Evolutionary conservation across 2,888 invertebrate genomes (phyloP), one percentile per base, ranked within the genome.

Genomic region (Alloplasta piceator): DNA sequence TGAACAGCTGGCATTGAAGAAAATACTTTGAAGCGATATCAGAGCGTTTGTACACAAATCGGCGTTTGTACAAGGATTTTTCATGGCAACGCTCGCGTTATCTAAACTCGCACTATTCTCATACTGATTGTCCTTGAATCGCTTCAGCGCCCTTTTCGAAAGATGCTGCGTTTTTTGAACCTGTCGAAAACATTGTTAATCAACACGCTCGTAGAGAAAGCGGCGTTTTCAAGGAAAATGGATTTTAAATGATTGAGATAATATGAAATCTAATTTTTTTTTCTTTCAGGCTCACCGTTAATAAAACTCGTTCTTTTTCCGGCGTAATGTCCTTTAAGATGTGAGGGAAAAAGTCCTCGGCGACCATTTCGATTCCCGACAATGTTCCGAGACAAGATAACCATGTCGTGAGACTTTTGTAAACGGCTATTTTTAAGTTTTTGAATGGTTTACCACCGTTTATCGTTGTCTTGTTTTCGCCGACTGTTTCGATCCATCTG

Each of bases 351-450:
- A 87, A 87, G 61, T 90, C 89, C 14, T 91, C 87, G 4, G 86
- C 86, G 26, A 89, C 64, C 6, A 86, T 85, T 80, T 91, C 90
- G 79, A 91, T 83, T n/a, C 88, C 88, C n/a, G 91, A 90, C 6
- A 87, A 70, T 9, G 86, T 82, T n/a, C 86, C 84, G 6, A 85
- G 84, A 70, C 84, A 84, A 26, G 76, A 83, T 52, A 91, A 52
- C 92, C 91, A 92, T 6, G 83, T 77, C 16, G 87, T 79, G 0
- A 92, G 82, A 75, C 87, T 87, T 80, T 89, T 87, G 72, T 92
- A 92, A 48, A 86, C 84, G 6, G 82, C 80, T 46, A 88, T 84
- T 78, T 87, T 85, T 4, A 90, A 77, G 72, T 83, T 86, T 82
- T 71, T 86, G 50, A 87, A 89, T 41, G 89, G 86, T 84, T 88